Evolutionary conservation across 2,888 invertebrate genomes (phyloP).

Genomic region (Choreutis nemorana): DNA sequence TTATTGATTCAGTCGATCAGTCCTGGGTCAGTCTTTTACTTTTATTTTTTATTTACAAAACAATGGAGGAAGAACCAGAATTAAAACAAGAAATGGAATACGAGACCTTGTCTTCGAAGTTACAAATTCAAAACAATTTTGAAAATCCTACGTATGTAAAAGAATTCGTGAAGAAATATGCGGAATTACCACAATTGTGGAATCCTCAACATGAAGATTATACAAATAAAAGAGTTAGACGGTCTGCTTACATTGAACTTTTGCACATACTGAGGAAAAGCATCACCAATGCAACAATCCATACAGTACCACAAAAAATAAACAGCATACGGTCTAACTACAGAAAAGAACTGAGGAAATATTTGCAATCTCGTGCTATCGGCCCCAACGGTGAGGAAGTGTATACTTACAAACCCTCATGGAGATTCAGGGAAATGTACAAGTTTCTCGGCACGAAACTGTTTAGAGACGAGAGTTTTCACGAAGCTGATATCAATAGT

Average conservation of each 20-base stretch:
- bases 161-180: constrained; percentile 20
- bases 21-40: too few species aligned
- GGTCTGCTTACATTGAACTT: constrained; percentile 16
- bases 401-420: constrained; percentile 19
- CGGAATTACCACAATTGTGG: constrained; percentile 20
- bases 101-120: too few species aligned
- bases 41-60: too few species aligned
- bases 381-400: constrained; percentile 18
- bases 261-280: constrained; percentile 17
- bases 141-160: too few species aligned
- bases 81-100: too few species aligned
- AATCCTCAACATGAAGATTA: constrained; percentile 19
- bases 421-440: too few species aligned
- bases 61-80: too few species aligned
- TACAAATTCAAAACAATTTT: too few species aligned
- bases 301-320: constrained; percentile 22
- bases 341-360: constrained; percentile 19
- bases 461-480: too few species aligned
- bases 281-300: constrained; percentile 16
- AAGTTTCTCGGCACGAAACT: too few species aligned
- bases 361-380: constrained; percentile 17
- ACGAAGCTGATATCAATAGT: too few species aligned
- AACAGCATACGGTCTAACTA: constrained; percentile 24
- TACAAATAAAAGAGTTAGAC: constrained; percentile 21
- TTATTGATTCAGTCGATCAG: too few species aligned